Conservation (phyloP, 2,888 invertebrate genomes). For the Tachina lurida region DNA sequence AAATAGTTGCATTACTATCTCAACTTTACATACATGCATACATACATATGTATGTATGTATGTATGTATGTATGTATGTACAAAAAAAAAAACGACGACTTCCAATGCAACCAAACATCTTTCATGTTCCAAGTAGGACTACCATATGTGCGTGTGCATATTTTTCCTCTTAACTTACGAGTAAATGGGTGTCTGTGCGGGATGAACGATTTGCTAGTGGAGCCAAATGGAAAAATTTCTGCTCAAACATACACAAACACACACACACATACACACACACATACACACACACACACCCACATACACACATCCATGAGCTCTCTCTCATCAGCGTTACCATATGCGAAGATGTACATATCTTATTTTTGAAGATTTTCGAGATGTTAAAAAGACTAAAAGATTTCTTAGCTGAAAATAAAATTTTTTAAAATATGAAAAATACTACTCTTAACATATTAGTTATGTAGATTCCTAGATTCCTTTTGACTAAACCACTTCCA, state of each 20-base stretch:
- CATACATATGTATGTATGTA: neutral
- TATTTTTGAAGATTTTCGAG: too few relatives aligned
- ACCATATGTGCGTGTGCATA: slow-evolving; percentile 22
- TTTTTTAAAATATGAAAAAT: too few relatives aligned
- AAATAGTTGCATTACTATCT: slow-evolving; percentile 60
- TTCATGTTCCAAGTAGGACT: slow-evolving; percentile 34
- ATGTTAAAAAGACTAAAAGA: too few relatives aligned
- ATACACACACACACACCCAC: neutral
- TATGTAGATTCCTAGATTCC: too few relatives aligned
- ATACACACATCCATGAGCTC: neutral
- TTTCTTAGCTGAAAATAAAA: too few relatives aligned
- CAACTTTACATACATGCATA: slow-evolving; percentile 21
- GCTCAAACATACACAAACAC: too few relatives aligned
- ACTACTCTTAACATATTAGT: too few relatives aligned
- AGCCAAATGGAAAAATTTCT: slow-evolving; percentile 46
- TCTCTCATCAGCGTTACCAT: too few relatives aligned
- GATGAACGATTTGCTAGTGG: slow-evolving; percentile 26
- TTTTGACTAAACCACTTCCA: too few relatives aligned
- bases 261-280: too few relatives aligned
- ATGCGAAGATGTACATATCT: too few relatives aligned
- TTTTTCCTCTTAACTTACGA: slow-evolving; percentile 49
- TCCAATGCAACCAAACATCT: slow-evolving; percentile 42
- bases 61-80: neutral
- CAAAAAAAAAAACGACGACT: slow-evolving; percentile 35
- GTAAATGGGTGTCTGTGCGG: slow-evolving; percentile 39